A percentile compares a stretch with the other conserved stretches of the same genome.
Evolutionary conservation across 2,113 vertebrate genomes (phyloP).

Genomic region (Grallaria varia): DNA sequence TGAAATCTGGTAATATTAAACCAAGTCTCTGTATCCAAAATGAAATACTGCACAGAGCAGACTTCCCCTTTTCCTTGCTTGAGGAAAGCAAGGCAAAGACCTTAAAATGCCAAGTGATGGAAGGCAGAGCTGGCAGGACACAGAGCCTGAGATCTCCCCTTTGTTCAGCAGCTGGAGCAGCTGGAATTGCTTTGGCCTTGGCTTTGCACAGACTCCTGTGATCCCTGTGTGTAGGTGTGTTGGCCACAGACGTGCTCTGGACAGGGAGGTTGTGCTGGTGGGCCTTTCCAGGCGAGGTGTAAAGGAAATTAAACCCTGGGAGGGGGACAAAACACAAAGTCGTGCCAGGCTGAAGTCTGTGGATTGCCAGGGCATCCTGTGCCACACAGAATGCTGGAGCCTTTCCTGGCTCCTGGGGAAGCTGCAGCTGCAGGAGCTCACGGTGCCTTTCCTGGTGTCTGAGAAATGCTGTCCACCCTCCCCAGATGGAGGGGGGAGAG

Average conservation of each 20-base stretch:
- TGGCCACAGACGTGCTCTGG: rapidly evolving
- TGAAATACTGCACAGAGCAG: background rate
- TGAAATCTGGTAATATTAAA: background rate
- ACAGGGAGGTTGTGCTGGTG: background rate
- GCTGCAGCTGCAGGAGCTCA: background rate
- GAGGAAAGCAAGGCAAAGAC: background rate
- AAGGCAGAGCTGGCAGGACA: background rate
- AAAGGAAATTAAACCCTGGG: background rate
- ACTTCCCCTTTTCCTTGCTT: background rate
- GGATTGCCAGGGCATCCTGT: background rate
- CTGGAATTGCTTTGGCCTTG: background rate
- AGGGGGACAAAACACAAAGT: background rate
- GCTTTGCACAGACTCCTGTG: background rate
- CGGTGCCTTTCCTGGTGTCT: background rate
- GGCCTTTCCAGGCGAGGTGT: background rate
- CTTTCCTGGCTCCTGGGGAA: background rate
- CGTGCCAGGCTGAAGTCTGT: background rate
- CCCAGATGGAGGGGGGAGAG: constrained; percentile 12
- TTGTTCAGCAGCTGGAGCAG: background rate
- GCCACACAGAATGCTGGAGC: background rate
- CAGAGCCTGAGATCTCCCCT: background rate
- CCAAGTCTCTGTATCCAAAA: rapidly evolving
- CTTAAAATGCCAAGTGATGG: background rate
- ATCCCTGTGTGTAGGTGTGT: background rate
- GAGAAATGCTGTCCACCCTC: constrained; percentile 14